Base-by-base conservation (phyloP, 2,113 vertebrate species). In the Ancistrus triradiatus region DNA sequence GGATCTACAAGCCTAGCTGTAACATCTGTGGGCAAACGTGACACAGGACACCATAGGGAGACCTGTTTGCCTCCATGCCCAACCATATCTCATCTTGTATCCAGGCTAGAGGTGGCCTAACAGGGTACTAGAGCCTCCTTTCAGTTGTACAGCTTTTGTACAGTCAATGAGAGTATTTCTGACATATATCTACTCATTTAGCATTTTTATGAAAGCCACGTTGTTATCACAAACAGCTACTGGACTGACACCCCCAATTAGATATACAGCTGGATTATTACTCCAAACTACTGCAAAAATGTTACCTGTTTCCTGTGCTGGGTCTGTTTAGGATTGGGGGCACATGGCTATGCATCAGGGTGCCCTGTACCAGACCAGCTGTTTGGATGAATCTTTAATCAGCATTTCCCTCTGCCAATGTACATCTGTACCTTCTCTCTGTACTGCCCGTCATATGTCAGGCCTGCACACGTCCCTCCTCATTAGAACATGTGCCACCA, bases 361-460 rank as follows among this genome's bases (percentile, higher is more conserved):
- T 61, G 74, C 81, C 74, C 77, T 71, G 67, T 9, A 25, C 78
- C 66, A 76, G 76, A 83, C 77, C 83, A 85, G 78, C 79, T 86
- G 85, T 83, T 82, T 77, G 72, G 64, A 84, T 84, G 74, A 84
- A 88, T 85, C 74, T 85, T 88, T 85, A 81, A 87, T 63, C 52
- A 59, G 62, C 58, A 47, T 65, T 72, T 68, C 70, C 43, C 62
- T 63, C 57, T 47, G 73, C 75, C 75, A 73, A 78, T 59, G 69
- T 73, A 59, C 69, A 76, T 69, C 69, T 69, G 63, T 72, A 53
- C 56, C 66, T 57, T 67, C 66, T 53, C 57, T 76, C 79, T 68
- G 69, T 77, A 72, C 73, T 75, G 74, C 55, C 50, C 31, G 60
- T 64, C 50, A 56, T 64, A 73, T 63, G 68, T 75, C 57, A 68